Evolutionary conservation across 2,113 vertebrate species (phyloP).

Genomic region (Xiphias gladius): DNA sequence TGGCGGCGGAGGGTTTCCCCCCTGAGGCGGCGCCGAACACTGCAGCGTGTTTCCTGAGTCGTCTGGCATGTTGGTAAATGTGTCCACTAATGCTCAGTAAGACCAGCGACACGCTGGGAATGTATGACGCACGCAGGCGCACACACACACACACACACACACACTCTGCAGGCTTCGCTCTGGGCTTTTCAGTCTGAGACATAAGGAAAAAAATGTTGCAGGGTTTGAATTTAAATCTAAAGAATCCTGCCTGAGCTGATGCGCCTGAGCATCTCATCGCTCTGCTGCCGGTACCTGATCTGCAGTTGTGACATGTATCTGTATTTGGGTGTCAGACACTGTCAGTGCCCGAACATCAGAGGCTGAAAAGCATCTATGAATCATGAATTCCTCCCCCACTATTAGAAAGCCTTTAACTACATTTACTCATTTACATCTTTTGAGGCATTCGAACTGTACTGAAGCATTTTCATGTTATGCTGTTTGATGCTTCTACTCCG

Average conservation of each 20-base stretch:
- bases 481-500: no score
- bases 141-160: slow-evolving; percentile 19
- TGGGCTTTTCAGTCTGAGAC: background rate
- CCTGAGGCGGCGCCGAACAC: background rate
- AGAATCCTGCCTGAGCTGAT: slow-evolving; percentile 1
- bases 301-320: background rate
- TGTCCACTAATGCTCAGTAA: slow-evolving; percentile 68
- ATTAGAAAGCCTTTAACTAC: background rate
- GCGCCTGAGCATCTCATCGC: slow-evolving; percentile 4
- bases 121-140: slow-evolving; percentile 12
- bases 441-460: no score
- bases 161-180: slow-evolving; percentile 1
- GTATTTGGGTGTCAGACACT: background rate
- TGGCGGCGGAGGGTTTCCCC: background rate
- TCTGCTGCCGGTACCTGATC: slow-evolving; percentile 1
- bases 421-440: background rate
- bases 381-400: background rate
- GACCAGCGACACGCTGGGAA: slow-evolving; percentile 60
- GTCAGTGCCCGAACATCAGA: background rate
- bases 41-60: slow-evolving; percentile 32
- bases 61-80: slow-evolving; percentile 64
- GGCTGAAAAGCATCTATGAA: background rate
- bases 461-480: no score
- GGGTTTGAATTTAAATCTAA: background rate
- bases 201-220: background rate